Percentiles rank a stretch among this genome's conserved stretches.
Evolutionary conservation across 2,888 invertebrate species (phyloP).

Genomic region (Eupithecia inturbata): DNA sequence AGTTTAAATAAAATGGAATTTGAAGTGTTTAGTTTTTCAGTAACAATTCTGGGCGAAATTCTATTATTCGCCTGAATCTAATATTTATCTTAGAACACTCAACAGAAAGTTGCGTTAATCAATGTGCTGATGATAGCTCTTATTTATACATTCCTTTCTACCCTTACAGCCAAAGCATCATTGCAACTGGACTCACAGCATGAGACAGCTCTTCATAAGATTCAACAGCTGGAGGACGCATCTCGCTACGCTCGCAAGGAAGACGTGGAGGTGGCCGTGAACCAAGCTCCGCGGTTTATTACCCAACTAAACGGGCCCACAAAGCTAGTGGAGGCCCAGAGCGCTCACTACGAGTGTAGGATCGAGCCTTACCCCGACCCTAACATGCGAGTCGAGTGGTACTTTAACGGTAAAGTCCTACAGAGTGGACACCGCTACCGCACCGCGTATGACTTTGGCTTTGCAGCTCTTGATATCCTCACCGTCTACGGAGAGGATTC

Average conservation of each 20-base stretch:
- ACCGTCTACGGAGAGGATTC: conserved; percentile 97
- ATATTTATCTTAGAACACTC: too few species aligned
- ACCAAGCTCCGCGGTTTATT: conserved; percentile 92
- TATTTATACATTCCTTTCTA: neutral
- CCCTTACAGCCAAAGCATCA: conserved; percentile 89
- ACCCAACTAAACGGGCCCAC: conserved; percentile 94
- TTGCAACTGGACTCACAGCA: conserved; percentile 95
- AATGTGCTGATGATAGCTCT: neutral
- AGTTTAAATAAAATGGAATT: too few species aligned
- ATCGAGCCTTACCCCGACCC: conserved; percentile 97
- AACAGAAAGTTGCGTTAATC: neutral
- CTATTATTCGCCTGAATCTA: too few species aligned
- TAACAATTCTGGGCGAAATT: too few species aligned
- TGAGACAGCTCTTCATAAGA: conserved; percentile 93
- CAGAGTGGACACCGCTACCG: conserved; percentile 95
- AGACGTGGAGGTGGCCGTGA: conserved; percentile 91
- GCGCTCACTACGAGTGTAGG: conserved; percentile 96
- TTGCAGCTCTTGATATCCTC: conserved; percentile 97
- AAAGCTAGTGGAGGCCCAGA: conserved; percentile 93
- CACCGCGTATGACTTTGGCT: conserved; percentile 98
- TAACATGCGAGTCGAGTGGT: conserved; percentile 95
- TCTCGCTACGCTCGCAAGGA: conserved; percentile 91
- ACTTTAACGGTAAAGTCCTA: conserved; percentile 95
- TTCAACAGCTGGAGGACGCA: conserved; percentile 93
- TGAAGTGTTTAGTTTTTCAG: too few species aligned